These are phyloP conservation scores for Chiroxiphia lanceolata DNA, from an alignment of 2,797 vertebrate species.

Conservation along the genomic window DNA sequence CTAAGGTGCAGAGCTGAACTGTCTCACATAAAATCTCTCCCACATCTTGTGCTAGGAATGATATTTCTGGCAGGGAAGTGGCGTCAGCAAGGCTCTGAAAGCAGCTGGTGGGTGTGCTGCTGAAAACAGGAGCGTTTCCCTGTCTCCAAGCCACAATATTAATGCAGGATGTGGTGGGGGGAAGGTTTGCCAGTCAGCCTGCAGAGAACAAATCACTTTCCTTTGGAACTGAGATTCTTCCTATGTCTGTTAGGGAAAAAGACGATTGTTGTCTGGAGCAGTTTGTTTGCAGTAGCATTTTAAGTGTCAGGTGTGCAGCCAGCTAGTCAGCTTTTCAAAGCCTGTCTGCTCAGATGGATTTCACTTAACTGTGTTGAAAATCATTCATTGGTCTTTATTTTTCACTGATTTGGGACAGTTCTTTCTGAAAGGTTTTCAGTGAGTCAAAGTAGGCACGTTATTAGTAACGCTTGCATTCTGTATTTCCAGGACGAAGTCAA, in stretches of 20 bases:
- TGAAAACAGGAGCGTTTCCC: neutral
- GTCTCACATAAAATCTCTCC: neutral
- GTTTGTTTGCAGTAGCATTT: neutral
- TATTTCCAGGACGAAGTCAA: neutral
- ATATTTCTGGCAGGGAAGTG: slow-evolving; percentile 41
- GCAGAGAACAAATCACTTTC: neutral
- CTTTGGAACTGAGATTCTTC: neutral
- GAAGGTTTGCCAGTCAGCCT: neutral
- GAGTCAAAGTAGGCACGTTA: neutral
- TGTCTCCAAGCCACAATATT: neutral
- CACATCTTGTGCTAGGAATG: neutral
- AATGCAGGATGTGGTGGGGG: neutral
- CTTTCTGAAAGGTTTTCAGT: neutral
- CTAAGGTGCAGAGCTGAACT: neutral
- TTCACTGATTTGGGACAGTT: neutral
- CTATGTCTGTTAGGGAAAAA: neutral
- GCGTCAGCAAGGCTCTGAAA: neutral
- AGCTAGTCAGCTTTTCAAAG: neutral
- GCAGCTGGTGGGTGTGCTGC: slow-evolving; percentile 31
- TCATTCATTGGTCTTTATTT: neutral
- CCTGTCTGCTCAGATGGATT: neutral
- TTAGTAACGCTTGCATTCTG: neutral
- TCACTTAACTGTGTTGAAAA: neutral
- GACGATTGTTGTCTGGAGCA: neutral
- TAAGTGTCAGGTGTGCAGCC: neutral